These are phyloP conservation scores for Forpus xanthops DNA, from an alignment of 2,797 vertebrate species.

Conservation along the genomic window DNA sequence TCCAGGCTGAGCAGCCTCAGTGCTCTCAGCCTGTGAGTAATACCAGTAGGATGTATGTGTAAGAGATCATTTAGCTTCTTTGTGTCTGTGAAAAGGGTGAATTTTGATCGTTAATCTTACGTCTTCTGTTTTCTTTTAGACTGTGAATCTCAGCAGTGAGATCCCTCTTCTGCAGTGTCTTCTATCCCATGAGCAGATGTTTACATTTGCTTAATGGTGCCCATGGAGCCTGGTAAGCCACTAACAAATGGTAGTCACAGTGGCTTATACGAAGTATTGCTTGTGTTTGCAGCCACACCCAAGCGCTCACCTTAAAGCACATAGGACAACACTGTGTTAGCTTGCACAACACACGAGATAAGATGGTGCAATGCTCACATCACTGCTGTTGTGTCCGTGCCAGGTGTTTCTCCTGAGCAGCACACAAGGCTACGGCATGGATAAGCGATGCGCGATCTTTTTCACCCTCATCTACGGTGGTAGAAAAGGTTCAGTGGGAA, in stretches of 20 bases:
- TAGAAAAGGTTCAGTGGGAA: not conserved
- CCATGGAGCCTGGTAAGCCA: not conserved
- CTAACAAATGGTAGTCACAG: not conserved
- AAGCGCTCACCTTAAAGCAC: constrained; percentile 16
- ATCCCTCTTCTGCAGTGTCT: not conserved
- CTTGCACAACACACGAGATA: constrained; percentile 36
- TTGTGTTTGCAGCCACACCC: constrained; percentile 32
- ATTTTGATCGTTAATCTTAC: not conserved
- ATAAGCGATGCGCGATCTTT: not conserved
- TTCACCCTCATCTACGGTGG: not conserved
- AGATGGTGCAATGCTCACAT: not conserved
- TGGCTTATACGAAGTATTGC: not conserved
- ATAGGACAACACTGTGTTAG: not conserved
- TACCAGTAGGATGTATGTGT: not conserved
- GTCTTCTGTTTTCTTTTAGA: not conserved
- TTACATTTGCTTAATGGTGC: not conserved
- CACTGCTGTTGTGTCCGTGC: not conserved
- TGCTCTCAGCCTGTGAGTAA: not conserved
- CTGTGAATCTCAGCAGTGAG: not conserved
- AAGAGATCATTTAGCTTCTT: not conserved
- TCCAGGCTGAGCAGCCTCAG: not conserved
- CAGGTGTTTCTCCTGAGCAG: not conserved
- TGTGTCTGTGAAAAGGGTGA: not conserved
- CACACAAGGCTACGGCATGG: not conserved
- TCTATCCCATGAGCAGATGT: not conserved